Evolutionary conservation across 1,140 invertebrate genomes (phyloP).

Genomic region (Calliopsis andreniformis): DNA sequence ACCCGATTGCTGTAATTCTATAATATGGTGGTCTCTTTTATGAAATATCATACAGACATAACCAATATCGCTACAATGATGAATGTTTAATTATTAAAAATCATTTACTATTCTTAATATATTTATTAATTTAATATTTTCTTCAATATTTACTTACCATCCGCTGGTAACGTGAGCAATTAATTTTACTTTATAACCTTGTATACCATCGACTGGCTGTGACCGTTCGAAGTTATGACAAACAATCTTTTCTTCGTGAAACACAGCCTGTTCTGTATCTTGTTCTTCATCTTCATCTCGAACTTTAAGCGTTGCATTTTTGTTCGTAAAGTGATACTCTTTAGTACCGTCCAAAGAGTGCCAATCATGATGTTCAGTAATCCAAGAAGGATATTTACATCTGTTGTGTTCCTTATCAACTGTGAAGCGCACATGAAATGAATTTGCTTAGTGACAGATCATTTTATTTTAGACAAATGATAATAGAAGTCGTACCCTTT

Average conservation of each 20-base stretch:
- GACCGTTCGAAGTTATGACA: constrained; percentile 78
- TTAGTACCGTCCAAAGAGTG: constrained; percentile 82
- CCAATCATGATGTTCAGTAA: constrained; percentile 83
- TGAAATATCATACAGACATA: constrained; percentile 84
- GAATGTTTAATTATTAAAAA: constrained; percentile 29
- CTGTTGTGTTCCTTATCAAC: constrained; percentile 79
- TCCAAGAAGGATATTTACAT: constrained; percentile 84
- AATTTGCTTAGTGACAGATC: too few species aligned
- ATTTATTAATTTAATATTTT: too few species aligned
- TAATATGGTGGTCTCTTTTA: constrained; percentile 82
- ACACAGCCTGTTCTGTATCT: constrained; percentile 60
- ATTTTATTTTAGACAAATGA: too few species aligned
- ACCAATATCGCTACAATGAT: constrained; percentile 82
- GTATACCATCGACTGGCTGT: constrained; percentile 67
- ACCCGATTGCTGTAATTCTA: constrained; percentile 83
- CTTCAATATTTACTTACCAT: constrained; percentile 77
- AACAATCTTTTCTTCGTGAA: constrained; percentile 79
- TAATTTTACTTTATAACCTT: constrained; percentile 75
- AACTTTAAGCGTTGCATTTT: constrained; percentile 81
- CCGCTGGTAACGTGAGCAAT: constrained; percentile 82
- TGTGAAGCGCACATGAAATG: constrained; percentile 34
- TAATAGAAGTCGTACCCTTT: too few species aligned
- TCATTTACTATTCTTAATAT: too few species aligned
- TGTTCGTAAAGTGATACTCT: constrained; percentile 82
- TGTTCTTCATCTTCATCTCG: constrained; percentile 56